Evolutionary conservation across 1,140 invertebrate species (phyloP), one percentile per base, ranked within the genome.

Genomic region (Drosophila erecta): DNA sequence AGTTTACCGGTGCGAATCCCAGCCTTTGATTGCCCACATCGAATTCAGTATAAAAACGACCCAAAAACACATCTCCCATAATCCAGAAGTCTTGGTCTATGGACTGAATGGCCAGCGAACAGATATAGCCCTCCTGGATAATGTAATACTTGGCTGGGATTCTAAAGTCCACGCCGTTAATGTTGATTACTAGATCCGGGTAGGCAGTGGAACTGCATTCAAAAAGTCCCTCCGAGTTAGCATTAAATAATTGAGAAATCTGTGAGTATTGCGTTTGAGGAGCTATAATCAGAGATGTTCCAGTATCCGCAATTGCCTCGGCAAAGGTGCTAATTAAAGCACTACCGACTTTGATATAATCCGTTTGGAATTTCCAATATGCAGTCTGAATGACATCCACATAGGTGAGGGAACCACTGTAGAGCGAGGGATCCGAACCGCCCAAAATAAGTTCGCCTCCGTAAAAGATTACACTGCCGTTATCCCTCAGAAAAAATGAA

Each of bases 281-380:
- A 10, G 95, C 96, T 72, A 95, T 95, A 65, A 96, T 93, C 4
- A 97, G 92, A 20, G 95, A 95, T 51, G 96, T 97, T 12, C 96
- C 96, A 40, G 96, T 96, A 90, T 96, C 96, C 69, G 95, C 96
- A 79, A 97, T 96, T 22, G 95, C 95, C 81, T 94, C 86, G 76
- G 94, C 95, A 4, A 14, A 14, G 0, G 1, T 75, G 93, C 90
- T 33, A 91, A 96, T 94, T 1, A 74, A 64, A 22, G 93, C 89
- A 0, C 93, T 93, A 27, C 93, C 93, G 56, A 97, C 92, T 46
- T 72, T 65, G n/a, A 97, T 90, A 27, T 93, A 93, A 81, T 98
- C 97, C 96, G 99, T 96, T 80, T 93, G 94, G 93, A 99, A 99
- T 94, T 99, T 97, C 99, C 99, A 99, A 93, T 99, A 99, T 33